A percentile compares a stretch with the other conserved stretches of the same genome.
Conservation (phyloP, 2,888 invertebrate species). For the Mythimna loreyi region DNA sequence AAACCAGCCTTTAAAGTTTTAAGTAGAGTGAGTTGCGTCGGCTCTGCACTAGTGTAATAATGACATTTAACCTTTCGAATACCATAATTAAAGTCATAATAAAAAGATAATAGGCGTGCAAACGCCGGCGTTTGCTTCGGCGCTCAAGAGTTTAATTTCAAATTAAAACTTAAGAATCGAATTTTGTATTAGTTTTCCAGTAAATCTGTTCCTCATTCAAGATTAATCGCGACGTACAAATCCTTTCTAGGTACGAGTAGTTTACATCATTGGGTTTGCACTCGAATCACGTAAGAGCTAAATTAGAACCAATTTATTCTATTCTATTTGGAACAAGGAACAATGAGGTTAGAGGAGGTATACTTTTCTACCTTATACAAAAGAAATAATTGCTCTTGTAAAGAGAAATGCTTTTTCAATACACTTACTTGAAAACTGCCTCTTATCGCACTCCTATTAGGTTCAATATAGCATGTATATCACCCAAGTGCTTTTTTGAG, state of each 20-base stretch:
- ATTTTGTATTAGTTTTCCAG: background rate
- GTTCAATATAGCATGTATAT: too few species aligned
- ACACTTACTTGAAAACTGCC: too few species aligned
- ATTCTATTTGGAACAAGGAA: constrained; percentile 30
- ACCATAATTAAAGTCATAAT: too few species aligned
- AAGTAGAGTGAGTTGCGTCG: background rate
- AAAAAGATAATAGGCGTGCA: too few species aligned
- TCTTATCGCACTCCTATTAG: too few species aligned
- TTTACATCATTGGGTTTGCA: constrained; percentile 31
- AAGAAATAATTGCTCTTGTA: background rate
- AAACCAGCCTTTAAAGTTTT: background rate
- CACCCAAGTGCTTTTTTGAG: too few species aligned
- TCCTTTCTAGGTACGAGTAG: constrained; percentile 19
- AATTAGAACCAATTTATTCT: constrained; percentile 45
- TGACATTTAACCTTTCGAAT: too few species aligned
- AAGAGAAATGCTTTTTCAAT: too few species aligned
- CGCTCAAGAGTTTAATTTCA: background rate
- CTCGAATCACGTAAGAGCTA: constrained; percentile 41
- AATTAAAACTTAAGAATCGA: background rate
- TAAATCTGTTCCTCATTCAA: constrained; percentile 10
- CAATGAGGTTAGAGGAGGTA: constrained; percentile 19
- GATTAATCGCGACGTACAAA: constrained; percentile 15
- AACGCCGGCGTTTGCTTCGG: too few species aligned
- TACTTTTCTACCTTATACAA: constrained; percentile 8
- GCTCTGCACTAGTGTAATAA: background rate